Evolutionary conservation across 2,888 invertebrate species (phyloP).

Genomic region (Opisthograptis luteolata): DNA sequence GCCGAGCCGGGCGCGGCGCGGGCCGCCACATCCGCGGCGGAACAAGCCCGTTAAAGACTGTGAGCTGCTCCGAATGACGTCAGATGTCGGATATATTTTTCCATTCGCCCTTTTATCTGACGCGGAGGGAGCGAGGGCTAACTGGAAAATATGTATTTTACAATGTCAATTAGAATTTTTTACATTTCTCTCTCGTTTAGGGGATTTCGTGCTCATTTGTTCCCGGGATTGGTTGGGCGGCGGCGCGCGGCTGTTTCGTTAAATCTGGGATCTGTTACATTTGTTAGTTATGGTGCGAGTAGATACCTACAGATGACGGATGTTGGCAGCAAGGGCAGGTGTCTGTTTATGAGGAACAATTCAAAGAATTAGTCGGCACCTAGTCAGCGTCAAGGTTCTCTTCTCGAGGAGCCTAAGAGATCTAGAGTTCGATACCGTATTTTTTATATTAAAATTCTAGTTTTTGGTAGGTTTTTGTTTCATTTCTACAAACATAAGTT

Average conservation of each 20-base stretch:
- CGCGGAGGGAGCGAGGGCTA: slow-evolving; percentile 2
- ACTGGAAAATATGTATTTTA: slow-evolving; percentile 27
- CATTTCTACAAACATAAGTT: too few relatives aligned
- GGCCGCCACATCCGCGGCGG: background rate
- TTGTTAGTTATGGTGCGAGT: background rate
- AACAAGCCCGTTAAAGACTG: slow-evolving; percentile 10
- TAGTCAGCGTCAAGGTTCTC: too few relatives aligned
- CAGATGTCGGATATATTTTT: slow-evolving; percentile 18
- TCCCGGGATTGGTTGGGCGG: slow-evolving; percentile 1
- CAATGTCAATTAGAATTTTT: slow-evolving; percentile 24
- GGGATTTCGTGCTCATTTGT: slow-evolving; percentile 21
- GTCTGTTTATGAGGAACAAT: too few relatives aligned
- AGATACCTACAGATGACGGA: too few relatives aligned
- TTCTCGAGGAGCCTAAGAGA: too few relatives aligned
- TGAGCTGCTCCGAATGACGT: slow-evolving; percentile 18
- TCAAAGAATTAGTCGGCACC: too few relatives aligned
- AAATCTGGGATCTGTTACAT: background rate
- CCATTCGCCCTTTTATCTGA: slow-evolving; percentile 13
- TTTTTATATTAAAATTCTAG: too few relatives aligned
- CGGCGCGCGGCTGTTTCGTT: background rate
- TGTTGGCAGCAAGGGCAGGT: too few relatives aligned
- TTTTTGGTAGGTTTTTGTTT: too few relatives aligned
- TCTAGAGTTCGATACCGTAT: too few relatives aligned
- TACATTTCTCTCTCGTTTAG: slow-evolving; percentile 23
- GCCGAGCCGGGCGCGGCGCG: too few relatives aligned